These are phyloP conservation scores for Tetraneura akinire DNA, from an alignment of 1,140 invertebrate genomes.

Conservation along the genomic window DNA sequence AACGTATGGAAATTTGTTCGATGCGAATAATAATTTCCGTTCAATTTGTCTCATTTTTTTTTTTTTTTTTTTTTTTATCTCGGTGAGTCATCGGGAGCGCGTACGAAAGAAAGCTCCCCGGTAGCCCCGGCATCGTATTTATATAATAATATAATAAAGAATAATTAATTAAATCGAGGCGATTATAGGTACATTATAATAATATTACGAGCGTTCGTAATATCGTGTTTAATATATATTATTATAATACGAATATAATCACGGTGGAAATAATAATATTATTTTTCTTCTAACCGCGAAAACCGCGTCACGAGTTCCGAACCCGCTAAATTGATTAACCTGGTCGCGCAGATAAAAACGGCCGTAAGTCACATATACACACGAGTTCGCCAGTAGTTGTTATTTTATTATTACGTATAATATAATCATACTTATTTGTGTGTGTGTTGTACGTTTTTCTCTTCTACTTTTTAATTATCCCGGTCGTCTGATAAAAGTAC, in stretches of 20 bases:
- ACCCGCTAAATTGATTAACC: constrained; percentile 44
- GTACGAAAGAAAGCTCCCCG: not conserved
- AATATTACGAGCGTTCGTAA: too few relatives aligned
- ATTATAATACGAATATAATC: too few relatives aligned
- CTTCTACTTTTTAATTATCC: constrained; percentile 26
- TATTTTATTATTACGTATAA: not conserved
- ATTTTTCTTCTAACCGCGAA: constrained; percentile 4
- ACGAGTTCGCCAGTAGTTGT: not conserved
- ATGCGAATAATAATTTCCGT: constrained; percentile 32
- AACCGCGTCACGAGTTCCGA: not conserved
- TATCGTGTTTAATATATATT: too few relatives aligned
- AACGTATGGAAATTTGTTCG: constrained; percentile 38
- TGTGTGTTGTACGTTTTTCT: not conserved
- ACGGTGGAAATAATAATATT: constrained; percentile 37
- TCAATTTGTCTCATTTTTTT: constrained; percentile 41
- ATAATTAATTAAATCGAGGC: too few relatives aligned
- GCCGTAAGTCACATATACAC: constrained; percentile 45
- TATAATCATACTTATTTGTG: not conserved
- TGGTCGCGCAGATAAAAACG: constrained; percentile 40
- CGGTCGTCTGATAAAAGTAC: constrained; percentile 45
- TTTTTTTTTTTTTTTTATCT: too few relatives aligned
- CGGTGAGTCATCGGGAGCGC: not conserved
- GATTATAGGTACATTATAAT: too few relatives aligned
- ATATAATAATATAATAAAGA: too few relatives aligned
- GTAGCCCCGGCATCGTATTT: too few relatives aligned